Evolutionary conservation across 2,888 invertebrate species (phyloP).

Genomic region (Leucophora obtusa): DNA sequence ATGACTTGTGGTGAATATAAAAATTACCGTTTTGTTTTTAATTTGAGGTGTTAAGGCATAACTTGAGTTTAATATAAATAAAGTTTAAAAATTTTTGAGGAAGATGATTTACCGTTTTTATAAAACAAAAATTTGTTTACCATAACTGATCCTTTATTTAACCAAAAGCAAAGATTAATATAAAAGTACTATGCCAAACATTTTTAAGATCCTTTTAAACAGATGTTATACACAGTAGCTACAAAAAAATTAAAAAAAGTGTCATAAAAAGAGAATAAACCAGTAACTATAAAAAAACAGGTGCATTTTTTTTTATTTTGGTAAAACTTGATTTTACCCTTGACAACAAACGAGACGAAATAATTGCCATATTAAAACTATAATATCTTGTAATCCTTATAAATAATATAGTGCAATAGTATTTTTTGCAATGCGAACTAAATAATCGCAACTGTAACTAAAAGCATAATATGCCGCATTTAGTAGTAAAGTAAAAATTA

Average conservation of each 20-base stretch:
- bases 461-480: too few species aligned
- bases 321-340: constrained; percentile 54
- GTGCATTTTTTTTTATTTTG: constrained; percentile 27
- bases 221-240: constrained; percentile 39
- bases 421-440: too few species aligned
- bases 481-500: too few species aligned
- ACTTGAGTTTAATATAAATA: neutral
- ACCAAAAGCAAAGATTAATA: neutral
- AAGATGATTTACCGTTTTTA: neutral
- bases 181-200: neutral
- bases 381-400: neutral
- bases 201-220: constrained; percentile 32
- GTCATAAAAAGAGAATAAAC: constrained; percentile 26
- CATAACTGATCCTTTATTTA: neutral
- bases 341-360: constrained; percentile 33
- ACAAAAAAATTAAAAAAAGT: constrained; percentile 3
- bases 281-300: constrained; percentile 45
- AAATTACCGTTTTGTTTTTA: neutral
- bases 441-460: too few species aligned
- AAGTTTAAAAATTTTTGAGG: neutral
- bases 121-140: neutral
- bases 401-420: neutral
- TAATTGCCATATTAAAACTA: neutral
- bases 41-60: neutral
- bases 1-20: constrained; percentile 15